phyloP scores from a whole-genome alignment of 2,797 vertebrate genomes.

The Limosa lapponica region DNA sequence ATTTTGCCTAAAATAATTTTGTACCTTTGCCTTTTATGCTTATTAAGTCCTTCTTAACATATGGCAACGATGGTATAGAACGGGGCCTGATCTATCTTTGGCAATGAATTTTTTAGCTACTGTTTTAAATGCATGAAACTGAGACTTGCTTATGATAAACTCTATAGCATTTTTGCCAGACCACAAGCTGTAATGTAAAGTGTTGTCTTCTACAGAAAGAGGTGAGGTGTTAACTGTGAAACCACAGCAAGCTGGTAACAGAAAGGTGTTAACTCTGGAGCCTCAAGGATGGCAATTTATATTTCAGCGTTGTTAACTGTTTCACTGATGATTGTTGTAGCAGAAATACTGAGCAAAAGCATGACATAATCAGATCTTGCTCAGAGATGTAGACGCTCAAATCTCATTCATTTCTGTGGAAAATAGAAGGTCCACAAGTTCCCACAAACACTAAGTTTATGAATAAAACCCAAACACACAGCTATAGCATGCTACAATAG shows the following conservation, averaged over 20 bases:
- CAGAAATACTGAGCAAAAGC: background rate
- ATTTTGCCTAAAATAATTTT: background rate
- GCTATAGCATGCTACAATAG: background rate
- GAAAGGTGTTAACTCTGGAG: background rate
- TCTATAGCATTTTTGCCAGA: background rate
- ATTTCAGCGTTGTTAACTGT: background rate
- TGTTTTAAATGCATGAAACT: background rate
- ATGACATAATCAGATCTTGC: background rate
- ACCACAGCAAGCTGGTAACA: background rate
- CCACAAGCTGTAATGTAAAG: conserved; percentile 19
- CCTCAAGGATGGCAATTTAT: background rate
- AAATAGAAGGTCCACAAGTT: background rate
- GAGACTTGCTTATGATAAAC: background rate
- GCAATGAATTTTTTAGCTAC: background rate
- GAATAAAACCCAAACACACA: background rate
- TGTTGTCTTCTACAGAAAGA: conserved; percentile 12
- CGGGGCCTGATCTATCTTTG: background rate
- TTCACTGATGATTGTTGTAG: background rate
- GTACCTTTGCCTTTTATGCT: background rate
- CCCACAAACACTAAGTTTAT: background rate
- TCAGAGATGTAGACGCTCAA: background rate
- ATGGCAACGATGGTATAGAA: background rate
- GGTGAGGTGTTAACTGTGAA: conserved; percentile 34
- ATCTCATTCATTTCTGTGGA: background rate
- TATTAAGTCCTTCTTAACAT: background rate